phyloP scores from a whole-genome alignment of 64 coral and sea anemone species.

The Actinia equina region DNA sequence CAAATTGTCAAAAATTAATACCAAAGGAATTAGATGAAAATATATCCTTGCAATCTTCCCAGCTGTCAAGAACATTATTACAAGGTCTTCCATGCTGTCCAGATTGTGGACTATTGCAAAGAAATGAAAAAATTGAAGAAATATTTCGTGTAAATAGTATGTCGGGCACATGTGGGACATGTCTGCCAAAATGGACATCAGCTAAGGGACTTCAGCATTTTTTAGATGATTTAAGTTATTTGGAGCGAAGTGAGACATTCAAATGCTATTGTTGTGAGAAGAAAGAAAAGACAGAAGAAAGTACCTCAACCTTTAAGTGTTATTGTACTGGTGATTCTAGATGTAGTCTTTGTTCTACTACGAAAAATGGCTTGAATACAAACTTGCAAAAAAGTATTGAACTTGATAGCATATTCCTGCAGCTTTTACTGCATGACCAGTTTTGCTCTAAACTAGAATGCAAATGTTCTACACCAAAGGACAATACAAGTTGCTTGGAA shows the following conservation, averaged over 20 bases:
- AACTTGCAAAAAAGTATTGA: not conserved
- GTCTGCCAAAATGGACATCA: constrained; percentile 36
- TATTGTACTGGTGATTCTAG: constrained; percentile 14
- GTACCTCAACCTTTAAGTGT: constrained; percentile 16
- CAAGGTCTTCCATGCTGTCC: not conserved
- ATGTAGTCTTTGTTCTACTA: not conserved
- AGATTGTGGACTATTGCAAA: constrained; percentile 15
- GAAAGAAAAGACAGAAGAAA: not conserved
- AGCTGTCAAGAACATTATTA: not conserved
- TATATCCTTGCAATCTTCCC: not conserved
- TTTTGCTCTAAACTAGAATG: constrained; percentile 9
- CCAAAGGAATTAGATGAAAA: not conserved
- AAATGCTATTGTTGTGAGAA: constrained; percentile 79
- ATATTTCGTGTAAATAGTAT: constrained; percentile 21
- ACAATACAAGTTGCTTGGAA: constrained; percentile 6
- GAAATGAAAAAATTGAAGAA: constrained; percentile 16
- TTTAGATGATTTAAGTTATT: constrained; percentile 27
- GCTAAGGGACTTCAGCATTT: constrained; percentile 72
- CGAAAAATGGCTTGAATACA: not conserved
- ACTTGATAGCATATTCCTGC: not conserved
- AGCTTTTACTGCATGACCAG: constrained; percentile 10
- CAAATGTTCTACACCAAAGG: constrained; percentile 4
- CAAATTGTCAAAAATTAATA: not conserved
- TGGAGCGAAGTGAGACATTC: constrained; percentile 51
- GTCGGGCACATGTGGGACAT: constrained; percentile 1